These are phyloP conservation scores for Casuarius casuarius DNA, from an alignment of 2,113 vertebrate species.

Conservation along the genomic window DNA sequence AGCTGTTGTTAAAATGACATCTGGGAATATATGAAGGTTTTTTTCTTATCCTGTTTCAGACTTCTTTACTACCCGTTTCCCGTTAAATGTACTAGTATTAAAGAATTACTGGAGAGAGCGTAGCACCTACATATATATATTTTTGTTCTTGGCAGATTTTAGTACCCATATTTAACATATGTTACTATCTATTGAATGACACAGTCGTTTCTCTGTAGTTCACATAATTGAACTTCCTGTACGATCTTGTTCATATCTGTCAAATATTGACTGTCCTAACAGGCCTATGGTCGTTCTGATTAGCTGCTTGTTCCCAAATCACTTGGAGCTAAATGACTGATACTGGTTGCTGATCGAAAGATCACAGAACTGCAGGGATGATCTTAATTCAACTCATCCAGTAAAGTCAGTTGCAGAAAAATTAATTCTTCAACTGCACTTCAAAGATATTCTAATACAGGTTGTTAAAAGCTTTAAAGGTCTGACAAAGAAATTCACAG, in stretches of 20 bases:
- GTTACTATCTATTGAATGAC: background rate
- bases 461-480: background rate
- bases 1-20: conserved; percentile 69
- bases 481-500: background rate
- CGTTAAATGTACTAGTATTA: background rate
- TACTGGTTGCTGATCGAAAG: background rate
- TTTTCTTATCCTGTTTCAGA: conserved; percentile 16
- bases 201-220: background rate
- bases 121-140: background rate
- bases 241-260: background rate
- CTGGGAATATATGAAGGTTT: conserved; percentile 19
- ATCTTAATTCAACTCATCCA: background rate
- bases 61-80: conserved; percentile 42
- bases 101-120: background rate
- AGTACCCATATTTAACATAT: background rate
- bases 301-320: background rate
- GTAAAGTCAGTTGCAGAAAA: background rate
- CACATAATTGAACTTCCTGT: background rate
- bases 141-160: background rate
- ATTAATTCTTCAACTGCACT: background rate
- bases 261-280: background rate
- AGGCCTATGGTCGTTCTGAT: background rate
- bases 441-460: conserved; percentile 11
- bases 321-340: background rate
- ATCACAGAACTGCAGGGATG: background rate